Evolutionary conservation across 1,140 invertebrate genomes (phyloP).

Genomic region (Brachionus rotundiformis): DNA sequence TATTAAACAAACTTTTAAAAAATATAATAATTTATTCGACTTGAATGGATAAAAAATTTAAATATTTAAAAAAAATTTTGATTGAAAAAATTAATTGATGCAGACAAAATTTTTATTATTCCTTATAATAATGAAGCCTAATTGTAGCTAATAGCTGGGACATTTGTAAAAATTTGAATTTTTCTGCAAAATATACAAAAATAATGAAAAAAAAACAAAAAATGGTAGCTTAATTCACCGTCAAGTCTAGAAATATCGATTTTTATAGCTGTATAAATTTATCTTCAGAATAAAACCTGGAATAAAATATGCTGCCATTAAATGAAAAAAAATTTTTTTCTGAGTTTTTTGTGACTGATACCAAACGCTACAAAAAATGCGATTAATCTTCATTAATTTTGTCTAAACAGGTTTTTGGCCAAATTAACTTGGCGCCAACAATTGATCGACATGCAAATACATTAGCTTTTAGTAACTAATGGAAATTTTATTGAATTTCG

Average conservation of each 20-base stretch:
- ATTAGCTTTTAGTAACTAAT: not conserved
- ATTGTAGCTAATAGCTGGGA: not conserved
- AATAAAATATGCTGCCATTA: not conserved
- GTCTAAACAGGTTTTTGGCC: not conserved
- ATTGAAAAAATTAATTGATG: too few species aligned
- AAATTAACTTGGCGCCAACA: not conserved
- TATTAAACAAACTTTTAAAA: too few species aligned
- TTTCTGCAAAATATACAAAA: too few species aligned
- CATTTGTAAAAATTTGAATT: too few species aligned
- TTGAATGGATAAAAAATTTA: too few species aligned
- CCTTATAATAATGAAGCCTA: not conserved
- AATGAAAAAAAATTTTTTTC: not conserved
- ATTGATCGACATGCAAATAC: slow-evolving; percentile 7
- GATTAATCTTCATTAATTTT: not conserved
- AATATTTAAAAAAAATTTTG: too few species aligned
- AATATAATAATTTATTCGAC: too few species aligned
- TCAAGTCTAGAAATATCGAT: not conserved
- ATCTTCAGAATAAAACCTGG: not conserved
- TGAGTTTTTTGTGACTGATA: not conserved
- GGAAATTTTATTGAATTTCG: slow-evolving; percentile 5
- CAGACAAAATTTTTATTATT: too few species aligned
- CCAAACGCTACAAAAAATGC: not conserved
- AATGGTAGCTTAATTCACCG: too few species aligned
- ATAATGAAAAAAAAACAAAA: not conserved
- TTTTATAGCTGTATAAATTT: not conserved